Evolutionary conservation across 2,113 vertebrate species (phyloP), one percentile per base, ranked within the genome.

Genomic region (Seriola aureovittata): DNA sequence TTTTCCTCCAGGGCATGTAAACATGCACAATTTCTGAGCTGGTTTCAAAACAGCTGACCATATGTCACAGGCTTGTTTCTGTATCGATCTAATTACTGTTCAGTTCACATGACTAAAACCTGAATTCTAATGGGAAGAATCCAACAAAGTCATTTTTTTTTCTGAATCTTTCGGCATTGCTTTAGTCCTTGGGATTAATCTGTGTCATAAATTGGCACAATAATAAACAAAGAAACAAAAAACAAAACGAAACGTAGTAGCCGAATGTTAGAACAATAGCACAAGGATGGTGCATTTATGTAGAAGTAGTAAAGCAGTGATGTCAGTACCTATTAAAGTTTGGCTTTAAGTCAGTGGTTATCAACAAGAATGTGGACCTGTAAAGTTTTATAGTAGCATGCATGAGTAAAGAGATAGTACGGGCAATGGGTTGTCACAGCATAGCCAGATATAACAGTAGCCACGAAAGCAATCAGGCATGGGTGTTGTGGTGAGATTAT

Each of bases 401-500:
- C 9, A 21, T 75, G 29, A 59, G n/a, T 55, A 55, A 60, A 54
- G 8, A 32, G 48, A 50, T 23, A 40, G 5, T 9, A 10, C 16
- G 21, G 42, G 59, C 44, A 32, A 8, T 29, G 40, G 50, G 29
- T 67, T 54, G 13, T 55, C 16, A 34, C 38, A 74, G 1, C 21
- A 16, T 7, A n/a, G 13, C 19, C 72, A 75, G 58, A 65, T 5
- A 32, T 82, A 29, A 65, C 14, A 9, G 38, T 1, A n/a, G 13
- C 71, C 67, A 64, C 71, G 3, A 38, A 63, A 29, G 73, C 42
- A 29, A 38, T 48, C 64, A n/a, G 25, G 63, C 72, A 48, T 8
- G 40, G 78, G 38, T 54, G 64, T 48, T 66, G 40, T 48, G 7
- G 23, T 52, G n/a, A 0, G 69, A 77, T 65, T 38, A 64, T 68